Evolutionary conservation across 2,888 invertebrate genomes (phyloP).

Genomic region (Idaea straminata): DNA sequence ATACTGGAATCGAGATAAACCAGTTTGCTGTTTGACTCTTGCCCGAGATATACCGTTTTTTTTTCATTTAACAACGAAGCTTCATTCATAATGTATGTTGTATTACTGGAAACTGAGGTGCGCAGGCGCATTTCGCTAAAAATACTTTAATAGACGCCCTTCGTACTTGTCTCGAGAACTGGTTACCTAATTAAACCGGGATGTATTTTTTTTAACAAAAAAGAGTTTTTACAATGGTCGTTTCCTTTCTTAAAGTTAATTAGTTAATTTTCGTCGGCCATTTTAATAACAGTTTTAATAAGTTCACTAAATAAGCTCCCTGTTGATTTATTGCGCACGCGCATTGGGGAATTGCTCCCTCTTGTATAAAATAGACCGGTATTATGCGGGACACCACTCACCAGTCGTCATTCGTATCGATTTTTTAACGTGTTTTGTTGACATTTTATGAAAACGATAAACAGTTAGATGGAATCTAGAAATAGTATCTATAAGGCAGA

Average conservation of each 20-base stretch:
- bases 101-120: conserved; percentile 57
- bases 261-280: conserved; percentile 7
- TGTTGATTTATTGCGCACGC: conserved; percentile 48
- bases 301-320: conserved; percentile 47
- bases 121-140: conserved; percentile 47
- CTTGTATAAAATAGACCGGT: conserved; percentile 48
- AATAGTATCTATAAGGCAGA: conserved; percentile 5
- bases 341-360: conserved; percentile 55
- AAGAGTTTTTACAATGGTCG: conserved; percentile 35
- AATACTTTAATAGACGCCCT: conserved; percentile 51
- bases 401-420: conserved; percentile 51
- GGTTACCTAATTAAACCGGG: conserved; percentile 47
- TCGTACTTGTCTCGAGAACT: conserved; percentile 30
- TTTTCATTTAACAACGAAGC: conserved; percentile 65
- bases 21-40: conserved; percentile 48
- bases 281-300: conserved; percentile 15
- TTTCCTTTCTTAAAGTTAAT: conserved; percentile 2
- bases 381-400: conserved; percentile 58
- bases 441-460: conserved; percentile 42
- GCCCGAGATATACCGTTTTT: conserved; percentile 67
- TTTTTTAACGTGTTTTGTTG: conserved; percentile 49
- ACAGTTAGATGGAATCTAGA: conserved; percentile 30
- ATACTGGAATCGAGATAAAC: conserved; percentile 54
- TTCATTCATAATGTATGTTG: conserved; percentile 75
- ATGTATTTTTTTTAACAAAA: conserved; percentile 33